phyloP scores from a whole-genome alignment of 2,113 vertebrate species.

The Phylloscopus trochiloides region DNA sequence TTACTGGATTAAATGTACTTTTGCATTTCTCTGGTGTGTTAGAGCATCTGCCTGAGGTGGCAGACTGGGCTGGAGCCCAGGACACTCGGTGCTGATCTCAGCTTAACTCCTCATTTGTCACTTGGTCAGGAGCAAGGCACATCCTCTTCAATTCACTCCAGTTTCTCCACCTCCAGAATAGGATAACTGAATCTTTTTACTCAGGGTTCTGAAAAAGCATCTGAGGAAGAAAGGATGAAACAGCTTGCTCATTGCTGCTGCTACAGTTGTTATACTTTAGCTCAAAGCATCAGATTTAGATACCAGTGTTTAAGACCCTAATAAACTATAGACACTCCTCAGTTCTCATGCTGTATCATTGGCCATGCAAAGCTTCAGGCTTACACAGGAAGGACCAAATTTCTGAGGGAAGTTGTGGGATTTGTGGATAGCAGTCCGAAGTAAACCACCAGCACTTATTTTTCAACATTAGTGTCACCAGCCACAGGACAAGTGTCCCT shows the following conservation, averaged over 20 bases:
- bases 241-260: background rate
- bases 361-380: fast-evolving
- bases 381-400: background rate
- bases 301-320: background rate
- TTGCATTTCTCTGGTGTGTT: background rate
- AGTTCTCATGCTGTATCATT: background rate
- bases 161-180: background rate
- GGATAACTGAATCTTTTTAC: background rate
- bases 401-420: background rate
- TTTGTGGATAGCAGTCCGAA: background rate
- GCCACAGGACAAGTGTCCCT: background rate
- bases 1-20: background rate
- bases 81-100: background rate
- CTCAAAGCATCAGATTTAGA: background rate
- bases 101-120: background rate
- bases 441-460: background rate
- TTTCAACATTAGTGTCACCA: background rate
- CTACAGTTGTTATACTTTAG: fast-evolving
- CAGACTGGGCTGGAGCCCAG: background rate
- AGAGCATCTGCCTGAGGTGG: background rate
- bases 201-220: background rate
- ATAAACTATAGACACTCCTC: background rate
- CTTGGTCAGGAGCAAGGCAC: background rate
- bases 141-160: background rate
- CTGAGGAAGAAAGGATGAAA: background rate